These are phyloP conservation scores for Maccullochella peelii DNA, from an alignment of 2,113 vertebrate species.

Conservation along the genomic window DNA sequence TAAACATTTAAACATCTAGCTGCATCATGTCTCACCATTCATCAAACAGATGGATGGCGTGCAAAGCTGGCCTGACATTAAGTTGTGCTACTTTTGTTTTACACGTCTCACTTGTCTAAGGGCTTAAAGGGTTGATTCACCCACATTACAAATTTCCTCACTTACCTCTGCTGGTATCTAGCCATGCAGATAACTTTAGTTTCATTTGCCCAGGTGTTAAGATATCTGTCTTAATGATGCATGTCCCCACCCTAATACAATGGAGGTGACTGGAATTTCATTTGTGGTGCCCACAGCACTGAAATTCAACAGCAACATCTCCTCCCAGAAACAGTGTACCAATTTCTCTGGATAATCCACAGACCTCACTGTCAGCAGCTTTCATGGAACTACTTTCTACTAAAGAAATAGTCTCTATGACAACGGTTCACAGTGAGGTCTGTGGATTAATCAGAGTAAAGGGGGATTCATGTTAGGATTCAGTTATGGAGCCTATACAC, in stretches of 20 bases:
- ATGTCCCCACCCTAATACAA: not conserved
- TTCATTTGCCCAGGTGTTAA: not conserved
- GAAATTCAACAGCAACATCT: too few relatives aligned
- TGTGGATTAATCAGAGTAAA: too few relatives aligned
- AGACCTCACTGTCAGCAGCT: too few relatives aligned
- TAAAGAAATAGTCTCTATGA: too few relatives aligned
- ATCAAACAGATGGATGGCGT: not conserved
- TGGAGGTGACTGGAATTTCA: not conserved
- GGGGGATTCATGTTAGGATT: too few relatives aligned
- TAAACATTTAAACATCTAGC: constrained; percentile 35
- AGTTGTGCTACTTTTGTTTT: not conserved
- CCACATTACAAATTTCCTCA: not conserved
- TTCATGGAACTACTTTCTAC: too few relatives aligned
- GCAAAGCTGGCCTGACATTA: not conserved
- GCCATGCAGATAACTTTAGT: not conserved
- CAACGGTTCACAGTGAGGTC: too few relatives aligned
- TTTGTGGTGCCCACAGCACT: not conserved
- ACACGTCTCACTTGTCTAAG: not conserved
- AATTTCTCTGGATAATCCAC: too few relatives aligned
- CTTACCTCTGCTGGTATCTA: not conserved
- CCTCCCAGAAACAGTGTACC: too few relatives aligned
- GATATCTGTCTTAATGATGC: not conserved
- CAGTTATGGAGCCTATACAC: too few relatives aligned
- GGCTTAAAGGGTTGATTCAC: not conserved
- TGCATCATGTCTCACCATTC: not conserved